Base-by-base conservation (phyloP, 2,113 vertebrate genomes). In the Eolophus roseicapilla region DNA sequence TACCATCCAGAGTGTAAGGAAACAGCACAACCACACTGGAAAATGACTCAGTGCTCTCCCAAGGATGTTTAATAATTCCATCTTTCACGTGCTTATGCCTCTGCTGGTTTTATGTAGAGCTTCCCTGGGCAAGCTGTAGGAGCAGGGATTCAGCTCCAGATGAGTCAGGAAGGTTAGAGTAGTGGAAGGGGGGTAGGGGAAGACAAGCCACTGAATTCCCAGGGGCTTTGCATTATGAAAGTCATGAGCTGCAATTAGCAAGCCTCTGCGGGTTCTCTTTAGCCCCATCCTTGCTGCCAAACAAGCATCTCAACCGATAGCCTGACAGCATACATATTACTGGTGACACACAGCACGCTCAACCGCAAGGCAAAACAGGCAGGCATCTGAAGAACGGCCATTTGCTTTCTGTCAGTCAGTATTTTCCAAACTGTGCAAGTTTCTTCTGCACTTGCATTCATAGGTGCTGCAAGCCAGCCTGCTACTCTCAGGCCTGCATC, bases 141-240 rank as follows among this genome's bases (percentile, higher is more conserved):
- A 90, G 92, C 82, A 92, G 53, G 44, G 89, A 77, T 0, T 3
- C 64, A 7, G 76, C 85, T 93, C 93, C 78, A 87, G 65, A 89
- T 52, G 29, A 88, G 80, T 43, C 62, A 52, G 75, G 81, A 88
- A 95, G 81, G 88, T 88, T 94, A 70, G 46, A 46, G 46, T 46
- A 46, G 46, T 46, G 39, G 44, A 95, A 87, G 75, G 86, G 71
- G 88, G 89, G 79, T 20, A 63, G 82, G 52, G 89, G 60, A 44
- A 79, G 70, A 81, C 0, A 71, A 80, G 87, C 91, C 16, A 81
- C 93, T 81, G 47, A 94, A 94, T 95, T 96, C 97, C 96, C 88
- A 96, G 47, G 29, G 44, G 82, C 41, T 93, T 77, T 87, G 62
- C 88, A 88, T 95, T 96, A 94, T 91, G 95, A 95, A 96, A 96